Percentiles rank a stretch among this genome's conserved stretches.
These are phyloP conservation scores for Xanthia togata DNA, from an alignment of 2,888 invertebrate genomes.

Conservation along the genomic window DNA sequence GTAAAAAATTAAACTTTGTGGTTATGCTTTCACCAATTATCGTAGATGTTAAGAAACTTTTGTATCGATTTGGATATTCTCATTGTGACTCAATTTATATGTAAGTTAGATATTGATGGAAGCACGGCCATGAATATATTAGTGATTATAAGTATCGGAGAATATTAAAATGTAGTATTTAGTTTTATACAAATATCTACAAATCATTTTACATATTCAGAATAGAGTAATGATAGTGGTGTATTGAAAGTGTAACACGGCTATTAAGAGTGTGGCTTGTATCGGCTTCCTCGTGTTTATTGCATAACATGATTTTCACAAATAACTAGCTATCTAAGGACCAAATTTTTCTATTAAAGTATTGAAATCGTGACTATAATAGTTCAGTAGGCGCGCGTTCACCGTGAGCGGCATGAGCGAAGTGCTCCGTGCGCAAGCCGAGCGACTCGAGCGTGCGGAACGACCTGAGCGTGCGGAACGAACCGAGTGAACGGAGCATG, in stretches of 20 bases:
- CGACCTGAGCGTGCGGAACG: neutral
- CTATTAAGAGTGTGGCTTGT: conserved; percentile 55
- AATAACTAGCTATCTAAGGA: conserved; percentile 66
- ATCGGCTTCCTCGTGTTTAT: conserved; percentile 63
- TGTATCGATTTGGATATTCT: conserved; percentile 69
- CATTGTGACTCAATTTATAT: conserved; percentile 70
- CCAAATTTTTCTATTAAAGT: conserved; percentile 67
- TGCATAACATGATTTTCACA: conserved; percentile 53
- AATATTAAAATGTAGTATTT: conserved; percentile 76
- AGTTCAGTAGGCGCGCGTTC: conserved; percentile 18
- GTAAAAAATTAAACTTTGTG: conserved; percentile 69
- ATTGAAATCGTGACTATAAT: conserved; percentile 52
- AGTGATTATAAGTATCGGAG: conserved; percentile 69
- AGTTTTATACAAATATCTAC: conserved; percentile 80
- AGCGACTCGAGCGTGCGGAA: neutral
- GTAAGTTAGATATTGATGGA: conserved; percentile 74
- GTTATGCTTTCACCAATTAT: conserved; percentile 76
- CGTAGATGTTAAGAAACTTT: conserved; percentile 67
- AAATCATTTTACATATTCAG: conserved; percentile 75
- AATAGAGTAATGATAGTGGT: conserved; percentile 66
- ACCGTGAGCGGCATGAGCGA: neutral
- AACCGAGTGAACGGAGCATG: conserved; percentile 22
- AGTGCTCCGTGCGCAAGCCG: conserved; percentile 13
- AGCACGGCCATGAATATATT: conserved; percentile 73
- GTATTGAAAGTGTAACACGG: conserved; percentile 47